Evolutionary conservation across 2,888 invertebrate species (phyloP).

Genomic region (Ligdia adustata): DNA sequence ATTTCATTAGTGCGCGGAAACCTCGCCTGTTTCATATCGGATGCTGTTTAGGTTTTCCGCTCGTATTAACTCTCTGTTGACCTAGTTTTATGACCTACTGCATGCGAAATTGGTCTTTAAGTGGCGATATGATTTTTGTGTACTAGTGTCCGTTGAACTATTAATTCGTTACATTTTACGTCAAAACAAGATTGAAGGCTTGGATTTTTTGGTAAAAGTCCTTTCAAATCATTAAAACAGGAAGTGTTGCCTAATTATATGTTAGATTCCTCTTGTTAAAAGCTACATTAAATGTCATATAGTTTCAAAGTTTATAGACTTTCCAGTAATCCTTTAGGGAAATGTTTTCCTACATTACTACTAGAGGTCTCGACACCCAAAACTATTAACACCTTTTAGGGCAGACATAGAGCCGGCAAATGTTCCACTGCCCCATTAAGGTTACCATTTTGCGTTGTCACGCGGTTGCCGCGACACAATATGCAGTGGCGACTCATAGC

Average conservation of each 20-base stretch:
- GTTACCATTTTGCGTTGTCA: too few relatives aligned
- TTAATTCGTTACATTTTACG: too few relatives aligned
- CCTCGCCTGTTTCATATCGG: conserved; percentile 17
- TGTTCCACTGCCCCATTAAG: not conserved
- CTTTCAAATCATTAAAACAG: too few relatives aligned
- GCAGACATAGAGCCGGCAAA: conserved; percentile 3
- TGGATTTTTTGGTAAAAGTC: too few relatives aligned
- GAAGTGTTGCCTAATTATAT: too few relatives aligned
- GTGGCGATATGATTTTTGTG: not conserved
- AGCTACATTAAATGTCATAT: too few relatives aligned
- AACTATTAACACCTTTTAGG: conserved; percentile 13
- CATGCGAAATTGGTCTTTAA: conserved; percentile 1
- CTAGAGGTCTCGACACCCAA: not conserved
- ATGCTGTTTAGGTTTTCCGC: conserved; percentile 19
- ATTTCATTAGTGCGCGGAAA: conserved; percentile 21
- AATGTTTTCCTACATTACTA: conserved; percentile 5
- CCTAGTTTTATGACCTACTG: conserved; percentile 9
- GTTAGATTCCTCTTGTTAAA: not conserved
- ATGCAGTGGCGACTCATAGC: too few relatives aligned
- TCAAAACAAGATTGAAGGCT: too few relatives aligned
- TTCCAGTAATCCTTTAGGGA: conserved; percentile 8
- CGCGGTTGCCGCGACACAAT: too few relatives aligned
- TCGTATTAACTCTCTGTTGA: conserved; percentile 11
- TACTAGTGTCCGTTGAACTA: too few relatives aligned
- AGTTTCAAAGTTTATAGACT: not conserved